Percentiles rank a stretch among this genome's conserved stretches.
phyloP scores from a whole-genome alignment of 2,888 invertebrate species.

The Ferrisia virgata region DNA sequence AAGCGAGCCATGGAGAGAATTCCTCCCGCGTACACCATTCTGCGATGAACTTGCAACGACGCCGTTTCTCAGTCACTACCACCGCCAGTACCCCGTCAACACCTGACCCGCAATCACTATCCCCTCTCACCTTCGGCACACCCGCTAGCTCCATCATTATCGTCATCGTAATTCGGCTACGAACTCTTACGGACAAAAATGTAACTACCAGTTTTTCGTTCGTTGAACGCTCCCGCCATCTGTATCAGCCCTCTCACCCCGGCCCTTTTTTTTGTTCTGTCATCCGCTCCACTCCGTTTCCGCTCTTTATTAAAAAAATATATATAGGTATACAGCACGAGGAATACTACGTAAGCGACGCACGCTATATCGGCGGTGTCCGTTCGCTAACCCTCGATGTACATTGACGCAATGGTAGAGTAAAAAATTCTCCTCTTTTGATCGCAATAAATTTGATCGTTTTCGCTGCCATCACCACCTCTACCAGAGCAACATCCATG shows the following conservation, averaged over 20 bases:
- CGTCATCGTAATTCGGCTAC: background rate
- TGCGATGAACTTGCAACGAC: conserved; percentile 52
- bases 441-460: background rate
- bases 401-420: conserved; percentile 1
- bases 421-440: background rate
- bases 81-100: background rate
- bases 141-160: background rate
- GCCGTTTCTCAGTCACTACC: conserved; percentile 49
- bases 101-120: conserved; percentile 22
- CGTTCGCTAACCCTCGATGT: background rate
- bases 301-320: background rate
- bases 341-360: background rate
- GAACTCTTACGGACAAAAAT: conserved; percentile 26
- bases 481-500: no score
- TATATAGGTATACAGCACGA: background rate
- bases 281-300: background rate
- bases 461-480: no score
- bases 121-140: background rate
- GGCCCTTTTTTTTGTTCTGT: background rate
- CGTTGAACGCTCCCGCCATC: conserved; percentile 24
- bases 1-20: conserved; percentile 52
- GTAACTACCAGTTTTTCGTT: conserved; percentile 14
- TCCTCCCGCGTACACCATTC: conserved; percentile 51
- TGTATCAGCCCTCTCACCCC: background rate
- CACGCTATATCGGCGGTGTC: background rate